A percentile compares a stretch with the other conserved stretches of the same genome.
phyloP scores from a whole-genome alignment of 2,888 invertebrate species.

The Incurvaria masculella region DNA sequence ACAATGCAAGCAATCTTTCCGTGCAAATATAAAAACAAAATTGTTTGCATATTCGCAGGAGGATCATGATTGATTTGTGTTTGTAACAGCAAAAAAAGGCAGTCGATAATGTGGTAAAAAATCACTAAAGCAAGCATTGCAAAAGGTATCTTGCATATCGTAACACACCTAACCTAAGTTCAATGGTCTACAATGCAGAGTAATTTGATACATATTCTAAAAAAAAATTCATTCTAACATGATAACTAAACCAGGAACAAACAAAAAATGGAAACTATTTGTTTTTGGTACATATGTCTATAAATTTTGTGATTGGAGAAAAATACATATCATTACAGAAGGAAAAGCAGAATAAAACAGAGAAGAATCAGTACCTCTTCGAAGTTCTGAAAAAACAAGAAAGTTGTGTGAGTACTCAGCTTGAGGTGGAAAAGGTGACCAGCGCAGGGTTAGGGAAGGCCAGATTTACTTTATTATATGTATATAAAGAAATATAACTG shows the following conservation, averaged over 20 bases:
- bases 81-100: too few species aligned
- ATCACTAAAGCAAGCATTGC: too few species aligned
- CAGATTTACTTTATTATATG: too few species aligned
- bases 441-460: too few species aligned
- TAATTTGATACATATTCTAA: background rate
- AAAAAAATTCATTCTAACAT: background rate
- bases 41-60: too few species aligned
- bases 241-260: background rate
- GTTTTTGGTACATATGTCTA: too few species aligned
- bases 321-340: background rate
- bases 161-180: background rate
- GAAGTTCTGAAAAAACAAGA: conserved; percentile 60
- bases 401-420: conserved; percentile 43
- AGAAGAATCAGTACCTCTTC: conserved; percentile 56
- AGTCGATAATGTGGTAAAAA: too few species aligned
- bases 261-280: background rate
- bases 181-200: background rate
- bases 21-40: too few species aligned
- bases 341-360: conserved; percentile 33
- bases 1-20: too few species aligned
- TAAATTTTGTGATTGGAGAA: background rate
- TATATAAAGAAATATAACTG: too few species aligned
- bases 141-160: too few species aligned
- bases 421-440: conserved; percentile 35
- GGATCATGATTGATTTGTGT: too few species aligned